Evolutionary conservation across 2,113 vertebrate species (phyloP).

Genomic region (Pituophis catenifer): DNA sequence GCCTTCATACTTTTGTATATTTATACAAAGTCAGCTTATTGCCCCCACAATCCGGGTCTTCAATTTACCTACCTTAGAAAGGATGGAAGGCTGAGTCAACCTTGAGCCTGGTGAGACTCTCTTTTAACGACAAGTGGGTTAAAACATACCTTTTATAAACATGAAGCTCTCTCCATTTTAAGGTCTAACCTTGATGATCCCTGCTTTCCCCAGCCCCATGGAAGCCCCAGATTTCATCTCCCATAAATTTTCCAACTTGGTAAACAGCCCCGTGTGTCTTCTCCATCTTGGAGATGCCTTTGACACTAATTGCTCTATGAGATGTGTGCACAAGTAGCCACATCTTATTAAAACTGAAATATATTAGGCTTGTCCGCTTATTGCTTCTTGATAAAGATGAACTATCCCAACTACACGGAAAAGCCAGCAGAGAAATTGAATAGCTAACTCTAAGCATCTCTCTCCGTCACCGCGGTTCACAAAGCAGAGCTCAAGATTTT

Average conservation of each 20-base stretch:
- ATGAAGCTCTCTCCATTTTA: accelerated
- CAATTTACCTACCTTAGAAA: no score
- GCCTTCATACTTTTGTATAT: no score
- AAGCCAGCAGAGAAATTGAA: slow-evolving; percentile 55
- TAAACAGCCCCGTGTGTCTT: slow-evolving; percentile 60
- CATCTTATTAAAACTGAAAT: slow-evolving; percentile 81
- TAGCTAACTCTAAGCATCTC: not conserved
- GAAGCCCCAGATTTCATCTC: slow-evolving; percentile 14
- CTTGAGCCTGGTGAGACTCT: no score
- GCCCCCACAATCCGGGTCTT: no score
- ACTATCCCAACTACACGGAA: slow-evolving; percentile 44
- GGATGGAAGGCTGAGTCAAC: no score
- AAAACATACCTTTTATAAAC: not conserved
- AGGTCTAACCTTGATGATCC: slow-evolving; percentile 8
- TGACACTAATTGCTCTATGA: slow-evolving; percentile 75
- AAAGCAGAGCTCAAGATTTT: not conserved
- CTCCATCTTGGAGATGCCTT: slow-evolving; percentile 64
- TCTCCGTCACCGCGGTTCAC: accelerated
- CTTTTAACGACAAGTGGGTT: not conserved
- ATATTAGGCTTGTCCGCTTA: slow-evolving; percentile 74
- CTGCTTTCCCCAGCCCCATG: slow-evolving; percentile 19
- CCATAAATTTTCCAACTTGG: slow-evolving; percentile 64
- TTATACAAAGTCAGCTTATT: no score
- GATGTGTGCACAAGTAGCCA: slow-evolving; percentile 69
- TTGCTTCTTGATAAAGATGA: slow-evolving; percentile 74